Evolutionary conservation across 1,140 invertebrate species (phyloP).

Genomic region (Cydia strobilella): DNA sequence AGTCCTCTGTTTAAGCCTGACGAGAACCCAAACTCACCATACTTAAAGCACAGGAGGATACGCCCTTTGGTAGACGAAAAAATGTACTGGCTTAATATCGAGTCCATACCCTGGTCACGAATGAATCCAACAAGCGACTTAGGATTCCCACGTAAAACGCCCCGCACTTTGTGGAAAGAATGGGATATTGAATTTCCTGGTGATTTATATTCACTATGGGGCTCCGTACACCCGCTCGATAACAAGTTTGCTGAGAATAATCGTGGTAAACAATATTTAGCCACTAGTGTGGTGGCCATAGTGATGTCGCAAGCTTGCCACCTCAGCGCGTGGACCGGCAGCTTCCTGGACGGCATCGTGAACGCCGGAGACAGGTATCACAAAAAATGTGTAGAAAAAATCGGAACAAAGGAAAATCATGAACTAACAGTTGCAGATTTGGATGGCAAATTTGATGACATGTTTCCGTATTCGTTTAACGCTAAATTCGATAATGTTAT

Average conservation of each 20-base stretch:
- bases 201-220: conserved; percentile 82
- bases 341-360: conserved; percentile 82
- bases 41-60: conserved; percentile 54
- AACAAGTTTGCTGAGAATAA: conserved; percentile 63
- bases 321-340: conserved; percentile 81
- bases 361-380: conserved; percentile 81
- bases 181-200: conserved; percentile 83
- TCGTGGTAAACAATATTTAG: conserved; percentile 81
- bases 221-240: conserved; percentile 80
- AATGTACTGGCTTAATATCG: conserved; percentile 79
- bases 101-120: conserved; percentile 78
- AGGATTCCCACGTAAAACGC: conserved; percentile 72
- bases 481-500: conserved; percentile 80
- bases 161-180: conserved; percentile 78
- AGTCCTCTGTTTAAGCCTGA: conserved; percentile 73
- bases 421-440: conserved; percentile 78
- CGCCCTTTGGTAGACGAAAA: conserved; percentile 74
- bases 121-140: conserved; percentile 75
- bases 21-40: conserved; percentile 63
- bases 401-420: conserved; percentile 57
- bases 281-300: conserved; percentile 79
- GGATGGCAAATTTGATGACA: conserved; percentile 80
- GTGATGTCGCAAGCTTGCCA: conserved; percentile 81
- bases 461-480: conserved; percentile 81
- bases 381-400: conserved; percentile 63